Conservation (phyloP, 2,888 invertebrate species). For the Chloromyia formosa region DNA sequence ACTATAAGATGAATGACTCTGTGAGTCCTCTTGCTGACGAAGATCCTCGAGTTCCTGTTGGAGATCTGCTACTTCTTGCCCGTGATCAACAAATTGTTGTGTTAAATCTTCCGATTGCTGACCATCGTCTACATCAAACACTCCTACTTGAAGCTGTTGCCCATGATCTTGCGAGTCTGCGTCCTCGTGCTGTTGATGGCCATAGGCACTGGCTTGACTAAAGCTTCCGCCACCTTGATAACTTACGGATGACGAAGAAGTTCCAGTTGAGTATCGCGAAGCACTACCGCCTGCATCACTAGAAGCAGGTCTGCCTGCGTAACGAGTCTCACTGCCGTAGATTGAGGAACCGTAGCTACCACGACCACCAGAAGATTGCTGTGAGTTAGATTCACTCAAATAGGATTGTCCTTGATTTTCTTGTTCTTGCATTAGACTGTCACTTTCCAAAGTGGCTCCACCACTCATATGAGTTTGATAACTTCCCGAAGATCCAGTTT, state of each 20-base stretch:
- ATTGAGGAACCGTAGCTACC: conserved; percentile 21
- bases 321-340: conserved; percentile 22
- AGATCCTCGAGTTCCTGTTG: conserved; percentile 51
- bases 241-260: conserved; percentile 28
- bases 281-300: background rate
- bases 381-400: conserved; percentile 1
- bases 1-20: conserved; percentile 36
- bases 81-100: conserved; percentile 43
- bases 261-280: conserved; percentile 37
- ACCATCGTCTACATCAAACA: conserved; percentile 37
- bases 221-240: conserved; percentile 43
- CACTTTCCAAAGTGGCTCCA: background rate
- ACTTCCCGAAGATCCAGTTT: background rate
- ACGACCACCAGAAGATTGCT: background rate
- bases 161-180: background rate
- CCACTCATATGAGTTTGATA: conserved; percentile 16
- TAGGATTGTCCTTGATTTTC: background rate
- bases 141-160: background rate
- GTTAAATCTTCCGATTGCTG: conserved; percentile 48
- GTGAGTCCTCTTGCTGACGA: conserved; percentile 50
- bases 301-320: background rate
- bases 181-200: conserved; percentile 38
- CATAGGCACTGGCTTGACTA: conserved; percentile 46
- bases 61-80: conserved; percentile 44
- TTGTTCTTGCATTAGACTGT: background rate